A percentile compares a stretch with the other conserved stretches of the same genome.
These are phyloP conservation scores for Trimorus sp. DNA, from an alignment of 2,888 invertebrate genomes.

Conservation along the genomic window DNA sequence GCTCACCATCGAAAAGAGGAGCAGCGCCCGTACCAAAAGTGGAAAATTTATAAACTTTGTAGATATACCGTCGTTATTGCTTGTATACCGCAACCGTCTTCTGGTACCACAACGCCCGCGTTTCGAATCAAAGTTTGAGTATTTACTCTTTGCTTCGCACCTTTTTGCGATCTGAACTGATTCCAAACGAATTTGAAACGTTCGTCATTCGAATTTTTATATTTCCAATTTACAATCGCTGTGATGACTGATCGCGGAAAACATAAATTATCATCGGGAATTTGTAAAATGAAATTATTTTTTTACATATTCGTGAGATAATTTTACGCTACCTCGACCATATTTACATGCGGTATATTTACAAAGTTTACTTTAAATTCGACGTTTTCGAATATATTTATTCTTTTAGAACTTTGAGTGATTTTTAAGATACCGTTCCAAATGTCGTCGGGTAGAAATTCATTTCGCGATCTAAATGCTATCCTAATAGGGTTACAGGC, in stretches of 20 bases:
- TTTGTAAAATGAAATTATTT: background rate
- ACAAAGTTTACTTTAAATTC: too few species aligned
- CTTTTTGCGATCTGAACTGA: background rate
- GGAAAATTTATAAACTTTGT: background rate
- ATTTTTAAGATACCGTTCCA: slow-evolving; percentile 1
- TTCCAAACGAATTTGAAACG: background rate
- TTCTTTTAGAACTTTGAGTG: slow-evolving; percentile 10
- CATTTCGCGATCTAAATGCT: background rate
- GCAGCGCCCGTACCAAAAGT: background rate
- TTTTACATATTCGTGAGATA: too few species aligned
- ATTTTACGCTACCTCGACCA: background rate
- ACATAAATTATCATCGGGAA: too few species aligned
- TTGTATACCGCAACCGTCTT: background rate
- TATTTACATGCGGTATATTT: background rate
- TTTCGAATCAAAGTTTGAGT: background rate
- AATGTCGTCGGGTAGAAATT: background rate
- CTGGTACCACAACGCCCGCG: background rate
- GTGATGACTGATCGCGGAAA: too few species aligned
- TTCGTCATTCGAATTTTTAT: too few species aligned
- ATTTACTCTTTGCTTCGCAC: background rate
- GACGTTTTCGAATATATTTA: background rate
- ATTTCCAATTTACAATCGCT: too few species aligned
- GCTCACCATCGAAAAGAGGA: background rate
- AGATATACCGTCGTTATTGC: slow-evolving; percentile 1
- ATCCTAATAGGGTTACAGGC: background rate